phyloP scores from a whole-genome alignment of 2,113 vertebrate genomes.

The Hemiprocne comata region DNA sequence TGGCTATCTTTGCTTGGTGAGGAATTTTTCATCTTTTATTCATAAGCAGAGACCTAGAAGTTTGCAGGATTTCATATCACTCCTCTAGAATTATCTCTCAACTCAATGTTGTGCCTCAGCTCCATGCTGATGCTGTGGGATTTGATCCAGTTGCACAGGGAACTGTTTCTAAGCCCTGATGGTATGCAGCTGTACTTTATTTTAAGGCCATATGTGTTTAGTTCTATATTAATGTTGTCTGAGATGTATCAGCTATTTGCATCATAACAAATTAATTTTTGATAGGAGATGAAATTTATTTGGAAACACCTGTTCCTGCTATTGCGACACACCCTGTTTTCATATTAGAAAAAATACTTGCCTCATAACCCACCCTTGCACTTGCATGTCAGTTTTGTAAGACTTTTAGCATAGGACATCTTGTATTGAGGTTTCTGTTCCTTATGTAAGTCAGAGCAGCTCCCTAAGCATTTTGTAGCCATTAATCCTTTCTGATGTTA shows the following conservation, averaged over 20 bases:
- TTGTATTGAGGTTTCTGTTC: not conserved
- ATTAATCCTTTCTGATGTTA: not conserved
- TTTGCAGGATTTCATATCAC: not conserved
- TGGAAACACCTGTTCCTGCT: conserved; percentile 35
- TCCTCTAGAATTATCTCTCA: not conserved
- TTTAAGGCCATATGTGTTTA: not conserved
- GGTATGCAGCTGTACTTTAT: not conserved
- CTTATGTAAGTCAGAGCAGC: not conserved
- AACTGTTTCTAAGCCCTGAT: conserved; percentile 19
- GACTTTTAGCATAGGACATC: not conserved
- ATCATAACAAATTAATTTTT: conserved; percentile 39
- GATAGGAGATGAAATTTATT: conserved; percentile 3
- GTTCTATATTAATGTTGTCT: not conserved
- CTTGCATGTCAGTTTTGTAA: not conserved
- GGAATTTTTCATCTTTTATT: not conserved
- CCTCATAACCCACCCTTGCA: not conserved
- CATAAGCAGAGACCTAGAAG: not conserved
- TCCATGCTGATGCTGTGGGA: not conserved
- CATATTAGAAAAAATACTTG: not conserved
- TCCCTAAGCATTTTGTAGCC: not conserved
- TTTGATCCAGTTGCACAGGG: not conserved
- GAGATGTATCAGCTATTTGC: conserved; percentile 22
- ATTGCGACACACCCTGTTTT: conserved; percentile 16
- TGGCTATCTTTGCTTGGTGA: not conserved
- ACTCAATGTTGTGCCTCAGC: not conserved